A percentile compares a stretch with the other conserved stretches of the same genome.
phyloP scores from a whole-genome alignment of 2,113 vertebrate species.

The Mus musculus region GRCm39 chr16:50785501-50786000 shows the following conservation, averaged over 20 bases:
- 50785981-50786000: neutral
- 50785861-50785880: neutral
- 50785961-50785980: neutral
- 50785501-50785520: conserved; percentile 7
- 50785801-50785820: neutral
- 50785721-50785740: neutral
- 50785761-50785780: neutral
- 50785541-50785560: conserved; percentile 40
- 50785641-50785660: neutral
- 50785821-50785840: neutral
- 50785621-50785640: neutral
- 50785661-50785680: neutral
- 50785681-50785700: neutral
- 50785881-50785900: neutral
- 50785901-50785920: neutral
- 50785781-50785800: neutral
- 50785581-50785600: conserved; percentile 37
- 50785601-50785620: neutral
- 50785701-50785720: neutral
- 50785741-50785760: neutral
- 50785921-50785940: neutral
- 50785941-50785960: neutral
- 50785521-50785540: neutral
- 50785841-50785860: neutral
- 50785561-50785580: neutral